phyloP scores from a whole-genome alignment of 2,113 vertebrate genomes.

The Oryzias woworae region DNA sequence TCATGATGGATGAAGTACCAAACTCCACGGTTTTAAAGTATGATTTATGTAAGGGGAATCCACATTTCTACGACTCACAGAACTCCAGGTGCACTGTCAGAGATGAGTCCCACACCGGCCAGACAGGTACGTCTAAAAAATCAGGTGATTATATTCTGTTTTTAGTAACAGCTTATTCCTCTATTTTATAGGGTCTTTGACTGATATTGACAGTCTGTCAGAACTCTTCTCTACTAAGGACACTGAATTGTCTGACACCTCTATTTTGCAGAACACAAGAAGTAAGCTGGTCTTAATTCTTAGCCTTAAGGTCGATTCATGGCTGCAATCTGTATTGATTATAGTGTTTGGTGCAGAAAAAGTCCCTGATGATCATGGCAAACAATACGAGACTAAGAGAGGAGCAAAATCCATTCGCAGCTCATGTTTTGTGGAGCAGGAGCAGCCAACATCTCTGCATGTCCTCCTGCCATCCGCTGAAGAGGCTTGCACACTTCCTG shows the following conservation, averaged over 20 bases:
- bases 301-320: no score
- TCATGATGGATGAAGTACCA: slow-evolving; percentile 29
- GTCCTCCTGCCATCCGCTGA: slow-evolving; percentile 6
- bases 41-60: slow-evolving; percentile 1
- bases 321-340: not conserved
- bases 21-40: not conserved
- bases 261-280: slow-evolving; percentile 9
- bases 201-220: slow-evolving; percentile 24
- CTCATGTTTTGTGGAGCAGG: slow-evolving; percentile 6
- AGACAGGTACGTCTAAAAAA: slow-evolving; percentile 28
- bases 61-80: not conserved
- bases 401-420: not conserved
- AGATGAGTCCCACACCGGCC: not conserved
- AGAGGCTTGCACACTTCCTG: slow-evolving; percentile 5
- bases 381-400: not conserved
- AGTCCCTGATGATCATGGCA: not conserved
- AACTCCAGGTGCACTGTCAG: not conserved
- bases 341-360: slow-evolving; percentile 12
- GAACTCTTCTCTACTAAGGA: slow-evolving; percentile 28
- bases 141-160: not conserved
- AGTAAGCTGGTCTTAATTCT: slow-evolving; percentile 6
- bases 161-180: not conserved
- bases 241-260: slow-evolving; percentile 32
- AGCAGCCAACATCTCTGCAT: slow-evolving; percentile 24
- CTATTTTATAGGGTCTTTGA: slow-evolving; percentile 15